Conservation (phyloP, 2,888 invertebrate species). For the Fragum fragum region DNA sequence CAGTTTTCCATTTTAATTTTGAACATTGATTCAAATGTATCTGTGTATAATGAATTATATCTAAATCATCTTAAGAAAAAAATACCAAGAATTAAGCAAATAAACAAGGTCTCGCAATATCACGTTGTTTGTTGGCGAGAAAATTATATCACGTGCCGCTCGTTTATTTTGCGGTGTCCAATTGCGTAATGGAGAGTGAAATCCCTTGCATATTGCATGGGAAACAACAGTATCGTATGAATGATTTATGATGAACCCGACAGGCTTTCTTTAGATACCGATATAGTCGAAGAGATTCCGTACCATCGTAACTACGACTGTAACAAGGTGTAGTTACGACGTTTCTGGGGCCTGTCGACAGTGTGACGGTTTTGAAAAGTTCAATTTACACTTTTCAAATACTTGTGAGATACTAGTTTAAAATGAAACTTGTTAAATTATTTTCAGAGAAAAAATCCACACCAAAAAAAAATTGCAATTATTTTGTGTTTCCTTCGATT, state of each 20-base stretch:
- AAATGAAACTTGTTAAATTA: no score
- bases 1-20: no score
- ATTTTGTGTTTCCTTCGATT: no score
- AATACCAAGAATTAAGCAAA: no score
- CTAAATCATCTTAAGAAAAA: no score
- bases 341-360: not conserved
- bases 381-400: no score
- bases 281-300: not conserved
- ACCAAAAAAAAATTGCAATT: no score
- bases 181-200: constrained; percentile 22
- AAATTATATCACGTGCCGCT: constrained; percentile 31
- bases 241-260: constrained; percentile 29
- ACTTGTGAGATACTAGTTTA: no score
- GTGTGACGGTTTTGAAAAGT: not conserved
- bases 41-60: no score
- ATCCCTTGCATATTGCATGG: constrained; percentile 12
- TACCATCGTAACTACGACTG: not conserved
- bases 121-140: constrained; percentile 27
- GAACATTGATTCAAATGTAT: no score
- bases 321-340: not conserved
- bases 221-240: constrained; percentile 22
- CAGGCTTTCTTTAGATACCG: not conserved
- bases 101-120: not conserved
- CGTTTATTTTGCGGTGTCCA: constrained; percentile 32
- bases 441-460: no score